A percentile compares a stretch with the other conserved stretches of the same genome.
phyloP scores from a whole-genome alignment of 1,140 invertebrate species.

The Spodoptera litura region DNA sequence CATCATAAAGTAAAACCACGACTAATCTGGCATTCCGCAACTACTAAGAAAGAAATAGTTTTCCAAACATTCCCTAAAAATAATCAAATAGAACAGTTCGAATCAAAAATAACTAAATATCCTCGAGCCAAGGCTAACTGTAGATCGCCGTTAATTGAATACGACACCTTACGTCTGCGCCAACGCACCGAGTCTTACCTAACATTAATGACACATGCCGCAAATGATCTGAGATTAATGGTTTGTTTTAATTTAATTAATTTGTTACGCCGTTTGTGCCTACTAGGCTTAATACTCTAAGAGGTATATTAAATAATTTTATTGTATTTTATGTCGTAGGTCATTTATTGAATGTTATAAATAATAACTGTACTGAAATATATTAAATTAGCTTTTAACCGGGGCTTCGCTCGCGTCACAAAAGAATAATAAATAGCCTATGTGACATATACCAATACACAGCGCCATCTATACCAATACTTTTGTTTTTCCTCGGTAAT shows the following conservation, averaged over 20 bases:
- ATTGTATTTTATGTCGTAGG: too few relatives aligned
- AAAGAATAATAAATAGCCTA: too few relatives aligned
- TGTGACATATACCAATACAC: too few relatives aligned
- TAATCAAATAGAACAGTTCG: not conserved
- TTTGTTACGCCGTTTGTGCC: slow-evolving; percentile 12
- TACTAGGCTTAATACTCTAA: not conserved
- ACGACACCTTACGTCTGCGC: slow-evolving; percentile 46
- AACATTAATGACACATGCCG: slow-evolving; percentile 46
- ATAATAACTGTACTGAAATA: too few relatives aligned
- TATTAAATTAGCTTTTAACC: too few relatives aligned
- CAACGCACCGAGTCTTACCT: slow-evolving; percentile 20
- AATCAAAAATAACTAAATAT: slow-evolving; percentile 26
- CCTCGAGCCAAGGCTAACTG: slow-evolving; percentile 16
- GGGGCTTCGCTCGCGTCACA: too few relatives aligned
- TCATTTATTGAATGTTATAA: not conserved
- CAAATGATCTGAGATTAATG: slow-evolving; percentile 28
- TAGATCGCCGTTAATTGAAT: slow-evolving; percentile 42
- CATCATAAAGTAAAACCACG: too few relatives aligned
- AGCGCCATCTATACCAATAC: too few relatives aligned
- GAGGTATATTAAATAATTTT: not conserved
- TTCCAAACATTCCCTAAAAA: not conserved
- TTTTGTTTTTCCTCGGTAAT: too few relatives aligned
- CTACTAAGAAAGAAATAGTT: too few relatives aligned
- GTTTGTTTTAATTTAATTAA: not conserved
- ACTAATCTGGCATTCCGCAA: too few relatives aligned